Evolutionary conservation across 2,113 vertebrate genomes (phyloP).

Genomic region (Genyomyrus donnyi): DNA sequence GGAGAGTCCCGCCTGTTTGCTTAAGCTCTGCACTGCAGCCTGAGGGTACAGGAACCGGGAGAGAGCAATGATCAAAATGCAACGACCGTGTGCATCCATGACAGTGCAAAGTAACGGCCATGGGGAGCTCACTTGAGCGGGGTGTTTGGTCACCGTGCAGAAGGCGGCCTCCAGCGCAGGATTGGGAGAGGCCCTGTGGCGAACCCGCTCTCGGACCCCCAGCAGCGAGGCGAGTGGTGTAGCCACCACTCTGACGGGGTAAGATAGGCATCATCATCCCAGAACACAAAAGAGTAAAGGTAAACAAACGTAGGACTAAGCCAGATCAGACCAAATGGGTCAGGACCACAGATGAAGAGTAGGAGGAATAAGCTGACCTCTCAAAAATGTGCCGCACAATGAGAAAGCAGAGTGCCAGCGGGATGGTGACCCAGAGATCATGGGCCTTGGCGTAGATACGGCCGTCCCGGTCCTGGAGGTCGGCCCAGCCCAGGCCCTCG

Average conservation of each 20-base stretch:
- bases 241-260: slow-evolving; percentile 59
- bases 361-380: slow-evolving; percentile 58
- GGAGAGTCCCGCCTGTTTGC: slow-evolving; percentile 57
- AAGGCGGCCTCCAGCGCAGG: not conserved
- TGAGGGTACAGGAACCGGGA: slow-evolving; percentile 28
- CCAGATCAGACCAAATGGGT: not conserved
- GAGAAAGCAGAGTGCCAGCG: slow-evolving; percentile 78
- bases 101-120: not conserved
- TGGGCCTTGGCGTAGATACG: slow-evolving; percentile 66
- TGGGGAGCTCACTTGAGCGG: not conserved
- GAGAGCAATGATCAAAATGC: not conserved
- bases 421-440: slow-evolving; percentile 78
- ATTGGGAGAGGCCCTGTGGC: slow-evolving; percentile 49
- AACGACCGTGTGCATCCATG: not conserved
- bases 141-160: not conserved
- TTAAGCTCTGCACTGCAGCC: slow-evolving; percentile 53
- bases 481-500: slow-evolving; percentile 77
- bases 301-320: not conserved
- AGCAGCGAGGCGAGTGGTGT: slow-evolving; percentile 69
- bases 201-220: slow-evolving; percentile 73
- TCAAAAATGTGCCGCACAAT: slow-evolving; percentile 79
- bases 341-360: not conserved
- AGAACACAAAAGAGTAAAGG: not conserved
- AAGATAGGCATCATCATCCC: not conserved
- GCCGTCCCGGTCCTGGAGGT: slow-evolving; percentile 71